Base-by-base conservation (phyloP, 2,888 invertebrate species). In the Yponomeuta malinellus region DNA sequence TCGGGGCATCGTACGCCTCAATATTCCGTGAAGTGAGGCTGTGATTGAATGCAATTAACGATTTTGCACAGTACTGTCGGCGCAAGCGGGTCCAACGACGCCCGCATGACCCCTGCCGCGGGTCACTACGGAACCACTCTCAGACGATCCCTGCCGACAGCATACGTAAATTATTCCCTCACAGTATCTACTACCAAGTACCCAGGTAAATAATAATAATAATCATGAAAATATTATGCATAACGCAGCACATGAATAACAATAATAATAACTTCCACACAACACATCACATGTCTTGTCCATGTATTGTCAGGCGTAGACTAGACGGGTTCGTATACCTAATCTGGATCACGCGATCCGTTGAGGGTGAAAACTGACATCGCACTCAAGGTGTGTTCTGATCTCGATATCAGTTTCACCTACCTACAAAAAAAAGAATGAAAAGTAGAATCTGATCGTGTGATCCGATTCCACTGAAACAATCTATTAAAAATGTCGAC, bases 41-140 rank as follows among this genome's bases (percentile, higher is more conserved):
- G 75, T 78, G 77, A 83, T 84, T 85, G 78, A 82, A 84, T 81
- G 82, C 81, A 89, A 90, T 91, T 90, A 90, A 81, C 85, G 76
- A 90, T 90, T 90, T 85, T 82, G 81, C 88, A 88, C 87, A 88
- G 87, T 79, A 82, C 84, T 85, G 82, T 73, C 71, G 74, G 74
- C 74, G 70, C 70, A 43, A 2, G 43, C 70, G 70, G 23, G 37
- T 23, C 43, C 63, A 63, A 31, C 37, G 15, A 33, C 15, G 68
- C 71, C 71, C 68, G 70, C 72, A 71, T 81, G 87, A 85, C 84
- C 85, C 79, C 77, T 75, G 52, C 52, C 76, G 43, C 78, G 76
- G 83, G 86, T 87, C 85, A 84, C 74, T 29, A 8, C 29, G 10
- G 65, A 48, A 23, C 68, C n/a, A 37, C 33, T 37, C n/a, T 66